Evolutionary conservation across 2,797 vertebrate species (phyloP).

Genomic region (Chelidonichthys spinosus): DNA sequence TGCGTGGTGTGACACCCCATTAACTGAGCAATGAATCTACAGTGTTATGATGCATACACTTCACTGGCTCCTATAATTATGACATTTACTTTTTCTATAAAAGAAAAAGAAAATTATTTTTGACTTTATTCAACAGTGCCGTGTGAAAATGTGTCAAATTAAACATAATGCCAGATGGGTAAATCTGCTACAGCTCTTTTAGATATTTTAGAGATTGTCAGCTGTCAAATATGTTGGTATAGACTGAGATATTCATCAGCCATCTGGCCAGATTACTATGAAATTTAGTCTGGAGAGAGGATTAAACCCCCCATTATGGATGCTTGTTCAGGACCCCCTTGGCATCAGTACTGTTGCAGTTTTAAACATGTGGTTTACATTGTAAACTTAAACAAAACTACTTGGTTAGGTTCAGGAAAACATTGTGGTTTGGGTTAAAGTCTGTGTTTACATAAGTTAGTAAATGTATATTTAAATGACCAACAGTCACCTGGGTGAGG

Average conservation of each 20-base stretch:
- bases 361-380: no score
- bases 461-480: no score
- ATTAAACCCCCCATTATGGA: no score
- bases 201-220: not conserved
- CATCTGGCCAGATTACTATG: not conserved
- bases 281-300: not conserved
- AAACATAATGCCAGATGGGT: slow-evolving; percentile 27
- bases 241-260: not conserved
- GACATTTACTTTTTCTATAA: not conserved
- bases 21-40: slow-evolving; percentile 34
- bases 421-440: no score
- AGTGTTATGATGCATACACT: slow-evolving; percentile 13
- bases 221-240: not conserved
- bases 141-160: slow-evolving; percentile 25
- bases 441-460: no score
- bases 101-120: slow-evolving; percentile 16
- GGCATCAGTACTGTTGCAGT: no score
- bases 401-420: no score
- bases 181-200: slow-evolving; percentile 1
- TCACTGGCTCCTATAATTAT: slow-evolving; percentile 25
- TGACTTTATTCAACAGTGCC: slow-evolving; percentile 4
- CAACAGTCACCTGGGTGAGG: no score
- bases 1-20: slow-evolving; percentile 50
- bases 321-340: not conserved
- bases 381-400: no score